Evolutionary conservation across 2,113 vertebrate species (phyloP), one percentile per base, ranked within the genome.

Genomic region (Pomatorhinus ruficollis): DNA sequence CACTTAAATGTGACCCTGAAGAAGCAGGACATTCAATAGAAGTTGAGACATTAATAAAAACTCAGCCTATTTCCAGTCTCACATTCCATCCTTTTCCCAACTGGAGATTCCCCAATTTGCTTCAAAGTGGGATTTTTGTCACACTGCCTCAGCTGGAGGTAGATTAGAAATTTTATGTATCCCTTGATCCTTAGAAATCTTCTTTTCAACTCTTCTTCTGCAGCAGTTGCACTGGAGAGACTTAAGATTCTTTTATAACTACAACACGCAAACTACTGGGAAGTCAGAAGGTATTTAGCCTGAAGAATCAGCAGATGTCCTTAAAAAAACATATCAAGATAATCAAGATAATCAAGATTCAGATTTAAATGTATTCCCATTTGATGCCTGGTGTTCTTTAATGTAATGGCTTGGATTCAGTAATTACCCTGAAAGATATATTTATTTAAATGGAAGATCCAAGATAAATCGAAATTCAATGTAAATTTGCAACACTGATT

Each of bases 131-230:
- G 39, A 78, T 33, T 85, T 87, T 42, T 93, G 50, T 85, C 83
- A 79, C 59, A 93, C 45, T 80, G 53, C 24, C 70, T 92, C 39
- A 56, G 59, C 23, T 94, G 80, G 80, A 94, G 89, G 53, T 49
- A 93, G 37, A 87, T 87, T 87, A 92, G 45, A 65, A 64, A 49
- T 19, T 92, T 82, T 92, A 79, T 52, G 59, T 70, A 40, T 20
- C 75, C 24, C 80, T 87, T 93, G 44, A 93, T 93, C 65, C 85
- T 84, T 56, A 76, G 72, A 96, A 89, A 90, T 85, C 71, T 88
- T 61, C 54, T 86, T 95, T 93, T 83, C 56, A 89, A 63, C 64
- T 89, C 76, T 61, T 92, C 47, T 81, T 90, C 49, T 57, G 21
- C 57, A 93, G 39, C 39, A 83, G 39, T 64, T 87, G 35, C 54